phyloP scores from a whole-genome alignment of 2,888 invertebrate species.

The Brenthis hecate region DNA sequence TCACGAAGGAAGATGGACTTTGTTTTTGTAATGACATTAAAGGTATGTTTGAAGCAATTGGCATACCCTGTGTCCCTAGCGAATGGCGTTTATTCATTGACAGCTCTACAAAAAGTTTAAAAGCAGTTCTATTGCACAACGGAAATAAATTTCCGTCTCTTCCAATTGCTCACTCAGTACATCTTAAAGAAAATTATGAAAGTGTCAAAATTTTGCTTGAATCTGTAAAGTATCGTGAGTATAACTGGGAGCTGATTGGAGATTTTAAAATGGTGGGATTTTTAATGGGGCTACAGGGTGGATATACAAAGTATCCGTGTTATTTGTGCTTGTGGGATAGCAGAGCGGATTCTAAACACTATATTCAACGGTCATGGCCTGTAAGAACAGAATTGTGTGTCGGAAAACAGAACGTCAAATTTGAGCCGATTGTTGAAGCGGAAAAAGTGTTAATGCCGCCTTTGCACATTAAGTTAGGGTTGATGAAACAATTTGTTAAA shows the following conservation, averaged over 20 bases:
- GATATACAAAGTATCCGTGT: too few species aligned
- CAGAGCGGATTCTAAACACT: too few species aligned
- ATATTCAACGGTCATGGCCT: too few species aligned
- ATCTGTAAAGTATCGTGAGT: slow-evolving; percentile 31
- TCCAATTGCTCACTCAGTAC: slow-evolving; percentile 23
- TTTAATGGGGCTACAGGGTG: too few species aligned
- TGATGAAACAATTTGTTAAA: too few species aligned
- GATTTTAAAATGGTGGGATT: not conserved
- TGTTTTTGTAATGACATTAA: slow-evolving; percentile 40
- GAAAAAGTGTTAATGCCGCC: too few species aligned
- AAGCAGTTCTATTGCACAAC: slow-evolving; percentile 42
- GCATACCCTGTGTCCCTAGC: slow-evolving; percentile 34
- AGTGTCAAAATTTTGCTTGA: slow-evolving; percentile 32
- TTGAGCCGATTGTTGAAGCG: too few species aligned
- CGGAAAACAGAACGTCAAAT: too few species aligned
- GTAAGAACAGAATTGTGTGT: too few species aligned
- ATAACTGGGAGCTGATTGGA: slow-evolving; percentile 27
- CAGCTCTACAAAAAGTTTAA: slow-evolving; percentile 42
- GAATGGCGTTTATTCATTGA: slow-evolving; percentile 44
- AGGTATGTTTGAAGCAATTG: slow-evolving; percentile 43
- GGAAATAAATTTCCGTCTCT: slow-evolving; percentile 41
- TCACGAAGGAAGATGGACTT: slow-evolving; percentile 41
- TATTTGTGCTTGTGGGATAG: too few species aligned
- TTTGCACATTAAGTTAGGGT: too few species aligned
- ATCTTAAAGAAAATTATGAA: slow-evolving; percentile 36